These are phyloP conservation scores for Tauraco hartlaubi DNA, from an alignment of 2,797 vertebrate species.

Conservation along the genomic window DNA sequence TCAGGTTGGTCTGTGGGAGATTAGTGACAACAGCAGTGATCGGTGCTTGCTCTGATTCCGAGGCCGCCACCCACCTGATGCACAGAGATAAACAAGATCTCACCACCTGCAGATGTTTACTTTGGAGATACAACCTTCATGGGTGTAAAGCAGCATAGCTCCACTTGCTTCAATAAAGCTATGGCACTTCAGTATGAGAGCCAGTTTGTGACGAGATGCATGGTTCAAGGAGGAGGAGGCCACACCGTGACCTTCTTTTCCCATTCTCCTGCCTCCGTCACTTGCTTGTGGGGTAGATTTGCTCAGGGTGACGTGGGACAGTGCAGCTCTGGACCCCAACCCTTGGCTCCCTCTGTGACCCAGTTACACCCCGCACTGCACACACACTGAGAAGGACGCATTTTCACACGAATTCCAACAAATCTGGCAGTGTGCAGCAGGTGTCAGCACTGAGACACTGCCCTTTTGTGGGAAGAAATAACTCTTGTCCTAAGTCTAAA, in stretches of 20 bases:
- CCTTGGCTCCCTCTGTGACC: neutral
- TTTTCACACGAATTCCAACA: neutral
- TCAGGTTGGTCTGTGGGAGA: neutral
- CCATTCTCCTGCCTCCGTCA: neutral
- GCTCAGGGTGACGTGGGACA: fast-evolving
- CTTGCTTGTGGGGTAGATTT: neutral
- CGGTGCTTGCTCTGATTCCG: neutral
- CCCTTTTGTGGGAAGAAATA: neutral
- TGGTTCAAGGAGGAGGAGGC: neutral
- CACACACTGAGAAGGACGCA: neutral
- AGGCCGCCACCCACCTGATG: neutral
- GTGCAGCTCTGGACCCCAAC: neutral
- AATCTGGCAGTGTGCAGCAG: neutral
- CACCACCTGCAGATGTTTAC: neutral
- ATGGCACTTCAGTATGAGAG: neutral
- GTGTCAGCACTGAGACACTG: slow-evolving; percentile 18
- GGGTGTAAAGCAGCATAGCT: neutral
- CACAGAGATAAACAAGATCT: neutral
- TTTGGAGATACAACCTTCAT: neutral
- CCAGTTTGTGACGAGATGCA: fast-evolving
- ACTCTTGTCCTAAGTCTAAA: neutral
- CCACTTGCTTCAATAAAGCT: neutral
- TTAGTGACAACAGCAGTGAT: neutral
- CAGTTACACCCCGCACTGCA: neutral
- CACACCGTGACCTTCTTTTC: neutral